phyloP scores from a whole-genome alignment of 1,140 invertebrate species.

The Melanaphis sacchari region DNA sequence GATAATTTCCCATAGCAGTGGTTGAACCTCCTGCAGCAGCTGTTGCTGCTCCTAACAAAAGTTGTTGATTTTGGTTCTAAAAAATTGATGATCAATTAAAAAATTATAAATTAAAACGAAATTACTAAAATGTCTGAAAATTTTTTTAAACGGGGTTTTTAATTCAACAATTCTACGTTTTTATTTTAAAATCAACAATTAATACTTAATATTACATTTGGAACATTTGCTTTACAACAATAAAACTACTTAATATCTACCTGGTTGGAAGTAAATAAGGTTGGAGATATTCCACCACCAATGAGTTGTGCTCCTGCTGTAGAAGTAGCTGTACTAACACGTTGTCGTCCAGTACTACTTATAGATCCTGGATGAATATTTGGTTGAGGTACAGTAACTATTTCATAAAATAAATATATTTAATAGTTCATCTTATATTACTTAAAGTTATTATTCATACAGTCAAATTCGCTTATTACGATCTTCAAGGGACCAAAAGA shows the following conservation, averaged over 20 bases:
- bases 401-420: conserved; percentile 1
- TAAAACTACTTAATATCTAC: conserved; percentile 14
- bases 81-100: conserved; percentile 60
- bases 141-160: neutral
- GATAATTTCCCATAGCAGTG: conserved; percentile 64
- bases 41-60: conserved; percentile 38
- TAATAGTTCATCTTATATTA: neutral
- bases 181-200: neutral
- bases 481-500: no score
- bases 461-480: no score
- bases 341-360: conserved; percentile 70
- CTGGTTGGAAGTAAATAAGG: conserved; percentile 67
- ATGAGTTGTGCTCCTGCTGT: conserved; percentile 74
- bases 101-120: neutral
- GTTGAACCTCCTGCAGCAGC: conserved; percentile 5
- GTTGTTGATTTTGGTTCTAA: conserved; percentile 62
- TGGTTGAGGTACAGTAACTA: conserved; percentile 65
- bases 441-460: no score
- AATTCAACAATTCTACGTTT: neutral
- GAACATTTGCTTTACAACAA: neutral
- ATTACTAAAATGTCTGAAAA: neutral
- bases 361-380: conserved; percentile 73
- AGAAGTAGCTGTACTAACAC: conserved; percentile 69
- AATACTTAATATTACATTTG: neutral
- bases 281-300: conserved; percentile 76